These are phyloP conservation scores for Austrofundulus limnaeus DNA, from an alignment of 2,113 vertebrate genomes.

Conservation along the genomic window DNA sequence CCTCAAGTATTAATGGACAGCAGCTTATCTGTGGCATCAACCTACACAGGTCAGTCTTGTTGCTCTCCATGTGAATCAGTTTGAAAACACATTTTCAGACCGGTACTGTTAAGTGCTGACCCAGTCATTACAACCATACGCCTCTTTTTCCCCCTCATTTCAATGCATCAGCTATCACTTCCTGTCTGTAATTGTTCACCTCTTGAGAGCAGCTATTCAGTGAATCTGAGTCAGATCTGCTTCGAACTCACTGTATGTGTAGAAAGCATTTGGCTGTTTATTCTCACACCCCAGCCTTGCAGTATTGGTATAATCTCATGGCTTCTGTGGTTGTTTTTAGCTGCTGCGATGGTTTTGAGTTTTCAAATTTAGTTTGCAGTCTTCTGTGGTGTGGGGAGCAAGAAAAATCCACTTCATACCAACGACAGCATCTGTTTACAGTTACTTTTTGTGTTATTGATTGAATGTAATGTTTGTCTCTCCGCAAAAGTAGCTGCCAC, in stretches of 20 bases:
- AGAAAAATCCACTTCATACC: slow-evolving; percentile 5
- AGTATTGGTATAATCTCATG: neutral
- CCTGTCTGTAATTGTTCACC: too few species aligned
- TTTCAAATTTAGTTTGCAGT: slow-evolving; percentile 18
- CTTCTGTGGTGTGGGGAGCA: slow-evolving; percentile 1
- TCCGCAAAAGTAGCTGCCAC: slow-evolving; percentile 21
- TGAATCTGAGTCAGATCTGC: neutral
- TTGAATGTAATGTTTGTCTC: slow-evolving; percentile 40
- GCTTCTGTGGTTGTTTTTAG: neutral
- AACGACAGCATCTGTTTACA: slow-evolving; percentile 13
- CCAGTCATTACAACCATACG: too few species aligned
- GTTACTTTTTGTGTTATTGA: slow-evolving; percentile 13
- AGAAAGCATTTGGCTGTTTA: neutral
- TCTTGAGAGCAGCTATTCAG: too few species aligned
- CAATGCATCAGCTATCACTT: too few species aligned
- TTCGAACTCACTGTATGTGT: neutral
- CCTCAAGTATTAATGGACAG: too few species aligned
- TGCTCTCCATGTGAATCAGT: too few species aligned
- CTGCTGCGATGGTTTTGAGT: slow-evolving; percentile 6
- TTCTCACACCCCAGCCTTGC: neutral
- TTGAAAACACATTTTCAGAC: too few species aligned
- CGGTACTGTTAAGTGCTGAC: too few species aligned
- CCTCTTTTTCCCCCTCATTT: too few species aligned
- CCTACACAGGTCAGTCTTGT: too few species aligned
- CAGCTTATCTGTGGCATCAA: too few species aligned